A percentile compares a stretch with the other conserved stretches of the same genome.
These are phyloP conservation scores for Turritopsis dohrnii DNA, from an alignment of 30 jellyfish, hydroid and myxozoan species.

Conservation along the genomic window DNA sequence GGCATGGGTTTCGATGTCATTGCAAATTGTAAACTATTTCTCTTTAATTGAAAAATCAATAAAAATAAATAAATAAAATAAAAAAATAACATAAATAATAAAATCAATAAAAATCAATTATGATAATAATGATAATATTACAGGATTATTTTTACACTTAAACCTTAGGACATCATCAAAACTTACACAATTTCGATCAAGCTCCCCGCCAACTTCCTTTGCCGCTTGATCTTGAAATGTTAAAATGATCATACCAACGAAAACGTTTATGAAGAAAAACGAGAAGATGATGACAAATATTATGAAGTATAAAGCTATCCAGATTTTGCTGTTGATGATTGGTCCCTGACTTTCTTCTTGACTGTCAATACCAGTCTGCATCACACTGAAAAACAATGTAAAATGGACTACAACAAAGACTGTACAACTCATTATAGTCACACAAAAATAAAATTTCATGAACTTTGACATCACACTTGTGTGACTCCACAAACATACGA, in stretches of 20 bases:
- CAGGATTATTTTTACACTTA: background rate
- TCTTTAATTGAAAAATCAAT: too few relatives aligned
- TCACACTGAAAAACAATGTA: conserved; percentile 31
- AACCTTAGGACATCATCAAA: background rate
- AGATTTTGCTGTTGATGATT: conserved; percentile 37
- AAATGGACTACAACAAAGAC: background rate
- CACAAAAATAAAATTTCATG: too few relatives aligned
- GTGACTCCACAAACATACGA: background rate
- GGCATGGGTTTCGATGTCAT: conserved; percentile 68
- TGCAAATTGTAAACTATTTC: conserved; percentile 61
- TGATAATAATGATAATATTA: too few relatives aligned
- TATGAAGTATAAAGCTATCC: conserved; percentile 53
- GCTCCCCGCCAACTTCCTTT: conserved; percentile 55
- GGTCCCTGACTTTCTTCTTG: conserved; percentile 53
- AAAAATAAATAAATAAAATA: too few relatives aligned
- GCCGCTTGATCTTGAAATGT: conserved; percentile 83
- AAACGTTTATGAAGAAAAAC: conserved; percentile 64
- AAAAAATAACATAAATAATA: too few relatives aligned
- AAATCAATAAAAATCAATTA: too few relatives aligned
- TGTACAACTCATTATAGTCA: too few relatives aligned
- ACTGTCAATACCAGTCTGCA: conserved; percentile 70
- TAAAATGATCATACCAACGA: conserved; percentile 67
- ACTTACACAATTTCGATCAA: conserved; percentile 50
- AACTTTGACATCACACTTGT: too few relatives aligned
- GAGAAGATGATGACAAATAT: conserved; percentile 66